Evolutionary conservation across 2,888 invertebrate genomes (phyloP), one percentile per base, ranked within the genome.

Genomic region (Sphinx pinastri): DNA sequence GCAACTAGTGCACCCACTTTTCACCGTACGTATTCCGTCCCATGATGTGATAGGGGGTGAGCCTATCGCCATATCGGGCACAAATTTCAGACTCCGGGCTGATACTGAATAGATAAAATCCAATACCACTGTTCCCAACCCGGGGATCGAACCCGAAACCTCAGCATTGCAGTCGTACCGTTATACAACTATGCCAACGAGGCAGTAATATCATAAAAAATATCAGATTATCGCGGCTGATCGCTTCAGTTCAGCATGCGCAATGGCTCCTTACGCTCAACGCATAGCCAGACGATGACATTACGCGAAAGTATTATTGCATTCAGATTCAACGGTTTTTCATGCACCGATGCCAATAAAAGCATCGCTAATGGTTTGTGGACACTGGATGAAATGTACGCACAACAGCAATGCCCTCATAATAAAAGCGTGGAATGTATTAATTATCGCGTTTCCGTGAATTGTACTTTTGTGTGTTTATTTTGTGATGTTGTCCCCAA

Each of bases 241-340:
- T 47, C 47, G 47, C 63, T 63, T 45, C 16, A 6, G 47, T 12
- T 60, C 47, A 47, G 60, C 47, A 45, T n/a, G 49, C 12, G 12
- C 16, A 14, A 10, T 8, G 13, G 31, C 60, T 13, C 19, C 14
- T 68, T 38, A 54, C 55, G 59, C 54, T 67, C 70, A 63, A 71
- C 73, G 70, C 76, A 81, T 81, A 73, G 75, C 72, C 75, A 82
- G 82, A 79, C 82, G 73, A 70, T 82, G 82, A 79, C 74, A 76
- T 72, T 75, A 58, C 70, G 38, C 51, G 45, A 68, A 67, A 69
- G 80, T 73, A 74, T 76, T 73, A 70, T 71, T 70, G 69, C 54
- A 71, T 74, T 72, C 69, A 73, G 73, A 75, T 72, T 74, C 75
- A 74, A 74, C 76, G 75, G 77, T 77, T 77, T 73, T 75, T 77